These are phyloP conservation scores for Chrysolina haemoptera DNA, from an alignment of 2,888 invertebrate species.

Conservation along the genomic window DNA sequence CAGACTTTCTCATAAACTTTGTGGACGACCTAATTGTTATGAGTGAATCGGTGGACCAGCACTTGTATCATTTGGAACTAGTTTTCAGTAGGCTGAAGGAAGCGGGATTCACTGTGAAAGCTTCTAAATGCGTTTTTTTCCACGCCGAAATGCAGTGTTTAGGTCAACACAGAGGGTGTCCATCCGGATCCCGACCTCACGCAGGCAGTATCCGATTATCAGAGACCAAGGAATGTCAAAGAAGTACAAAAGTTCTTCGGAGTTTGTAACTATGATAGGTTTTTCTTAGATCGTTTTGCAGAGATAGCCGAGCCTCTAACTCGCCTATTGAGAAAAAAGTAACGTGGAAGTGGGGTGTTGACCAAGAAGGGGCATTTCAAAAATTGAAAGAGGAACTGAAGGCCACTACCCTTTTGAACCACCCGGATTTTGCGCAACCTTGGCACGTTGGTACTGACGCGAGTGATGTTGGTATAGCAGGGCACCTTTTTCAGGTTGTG, in stretches of 20 bases:
- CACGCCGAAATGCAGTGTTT: constrained; percentile 11
- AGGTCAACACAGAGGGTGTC: constrained; percentile 1
- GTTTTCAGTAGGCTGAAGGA: too few relatives aligned
- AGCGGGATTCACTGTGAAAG: not conserved
- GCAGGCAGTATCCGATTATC: not conserved
- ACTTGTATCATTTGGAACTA: too few relatives aligned
- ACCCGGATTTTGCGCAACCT: not conserved
- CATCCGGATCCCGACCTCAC: not conserved
- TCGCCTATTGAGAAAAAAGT: too few relatives aligned
- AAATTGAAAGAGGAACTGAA: too few relatives aligned
- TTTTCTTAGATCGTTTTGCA: not conserved
- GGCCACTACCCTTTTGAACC: not conserved
- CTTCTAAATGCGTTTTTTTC: not conserved
- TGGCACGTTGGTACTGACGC: not conserved
- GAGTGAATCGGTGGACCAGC: too few relatives aligned
- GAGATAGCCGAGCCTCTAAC: not conserved
- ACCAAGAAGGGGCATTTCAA: not conserved
- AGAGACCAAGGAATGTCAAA: too few relatives aligned
- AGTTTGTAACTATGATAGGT: not conserved
- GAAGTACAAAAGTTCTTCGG: not conserved
- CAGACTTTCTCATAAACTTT: too few relatives aligned
- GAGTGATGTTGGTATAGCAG: not conserved
- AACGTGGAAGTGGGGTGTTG: not conserved
- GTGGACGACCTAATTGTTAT: too few relatives aligned
- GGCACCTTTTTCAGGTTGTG: too few relatives aligned